Evolutionary conservation across 53 echinoderm and acorn worm genomes (phyloP), one percentile per base, ranked within the genome.

Genomic region (Apostichopus leukothele): DNA sequence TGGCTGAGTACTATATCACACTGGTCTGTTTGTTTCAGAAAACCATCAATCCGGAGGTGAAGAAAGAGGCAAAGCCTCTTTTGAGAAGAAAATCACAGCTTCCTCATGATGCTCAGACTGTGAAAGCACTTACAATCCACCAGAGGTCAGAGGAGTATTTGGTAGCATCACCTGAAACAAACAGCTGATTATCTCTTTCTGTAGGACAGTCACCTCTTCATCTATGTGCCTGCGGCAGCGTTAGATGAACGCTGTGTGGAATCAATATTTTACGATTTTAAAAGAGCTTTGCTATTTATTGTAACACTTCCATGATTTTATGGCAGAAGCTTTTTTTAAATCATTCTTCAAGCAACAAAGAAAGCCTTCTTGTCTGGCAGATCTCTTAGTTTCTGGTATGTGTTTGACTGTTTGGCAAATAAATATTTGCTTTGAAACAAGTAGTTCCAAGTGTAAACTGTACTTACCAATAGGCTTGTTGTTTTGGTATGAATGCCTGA

Each of bases 51-150:
- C 63, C 11, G 63, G 63, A 63, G 63, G 92, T 89, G 89, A 92
- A 90, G 78, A 93, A 88, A 74, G 85, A 90, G 18, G 61, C 68
- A 91, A 96, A 95, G 91, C 93, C 95, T 77, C 89, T 97, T 53
- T 91, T 97, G 50, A 92, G 97, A 76, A 90, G 97, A 89, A 97
- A 97, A 94, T 97, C 97, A 7, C 95, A 95, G 90, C 97, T 97
- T 91, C 97, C 97, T 76, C 92, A 95, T 68, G 97, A 97, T 75
- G 94, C 92, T 61, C 89, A 89, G 60, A 95, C 95, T 27, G 91
- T 95, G 76, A 86, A 92, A 50, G 93, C 97, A 50, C 91, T 97
- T 10, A 92, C 93, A 73, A 90, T 93, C 26, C 94, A 98, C 94
- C 88, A 93, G 88, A 94, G 98, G 73, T 91, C 96, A 5, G 98